Evolutionary conservation across 2,113 vertebrate species (phyloP), one percentile per base, ranked within the genome.

Genomic region (Panthera tigris): DNA sequence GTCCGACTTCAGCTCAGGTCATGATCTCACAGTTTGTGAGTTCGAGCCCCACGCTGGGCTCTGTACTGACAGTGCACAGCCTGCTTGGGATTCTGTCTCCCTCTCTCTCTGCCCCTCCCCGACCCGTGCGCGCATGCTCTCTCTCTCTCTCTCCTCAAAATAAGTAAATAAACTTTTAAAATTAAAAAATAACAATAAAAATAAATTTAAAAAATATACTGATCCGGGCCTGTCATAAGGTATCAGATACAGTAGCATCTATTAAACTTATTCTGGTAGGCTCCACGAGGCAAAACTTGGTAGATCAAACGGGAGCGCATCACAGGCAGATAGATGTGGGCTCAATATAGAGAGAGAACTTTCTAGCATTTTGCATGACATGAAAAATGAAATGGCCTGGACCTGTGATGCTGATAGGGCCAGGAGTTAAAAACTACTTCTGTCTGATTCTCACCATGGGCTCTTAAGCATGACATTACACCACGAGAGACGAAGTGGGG

Each of bases 141-240:
- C 50, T 50, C 57, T 57, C 21, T 23, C 6, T 61, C 21, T 61
- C 39, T 39, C 39, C 57, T 61, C 57, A 61, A 61, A 61, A 23
- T 61, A 61, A 61, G 23, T 57, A 57, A 57, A 45, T 45, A 45
- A 57, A 5, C 55, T 57, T 57, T 52, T 61, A 61, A 61, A 57
- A 21, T 57, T 23, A 19, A 61, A 61, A 61, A 23, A 61, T 61
- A 61, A 45, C 14, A 61, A 61, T 61, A 61, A 61, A 23, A 23
- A 9, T 61, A 23, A 61, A 57, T 57, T 57, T 8, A 2, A 61
- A 61, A 61, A 23, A 61, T 61, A 61, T 61, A 61, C 57, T 9
- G 21, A 93, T 89, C 66, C 95, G 95, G 68, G 52, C 14, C 82
- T 96, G 21, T 71, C 31, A n/a, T 91, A 84, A 94, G 29, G 48